Base-by-base conservation (phyloP, 35 echinoderm and acorn worm genomes). In the Anneissia japonica region DNA sequence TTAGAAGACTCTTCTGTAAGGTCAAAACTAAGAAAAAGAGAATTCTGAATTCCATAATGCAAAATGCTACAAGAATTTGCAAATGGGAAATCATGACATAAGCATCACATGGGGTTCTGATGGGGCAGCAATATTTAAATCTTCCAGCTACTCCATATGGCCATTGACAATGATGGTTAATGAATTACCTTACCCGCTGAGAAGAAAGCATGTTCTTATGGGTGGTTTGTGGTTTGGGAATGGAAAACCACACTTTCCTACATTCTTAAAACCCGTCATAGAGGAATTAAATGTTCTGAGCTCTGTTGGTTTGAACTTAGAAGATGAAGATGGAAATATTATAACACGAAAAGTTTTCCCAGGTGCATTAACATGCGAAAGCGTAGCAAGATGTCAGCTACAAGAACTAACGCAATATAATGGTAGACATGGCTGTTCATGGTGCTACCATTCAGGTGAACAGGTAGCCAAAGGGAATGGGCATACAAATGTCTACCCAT, bases 51-150 rank as follows among this genome's bases (percentile, higher is more conserved):
- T 32, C 30, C 26, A 31, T 10, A 77, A 77, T 77, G 75, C 23
- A 77, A 10, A 77, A 77, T 29, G 75, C 34, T 77, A 77, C 30
- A 30, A 16, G 75, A 23, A 77, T 23, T 31, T 77, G 30, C 75
- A 23, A 12, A 29, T 31, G 34, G 75, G 75, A 30, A 77, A 77
- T 29, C 26, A 83, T 55, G 28, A 86, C 34, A 31, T 78, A 32
- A 76, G 23, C 39, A 0, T 86, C 21, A 31, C 36, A 28, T 86
- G 85, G 85, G 78, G 78, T 32, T 36, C 32, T 77, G 85, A 86
- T 78, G 85, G 85, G 11, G 75, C 78, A 37, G 74, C 85, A 77
- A 75, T 75, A 39, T 78, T 86, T 75, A 76, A 76, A 28, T 85
- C 84, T 31, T 85, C 84, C 12, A 64, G 55, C 12, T 85, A 23